Evolutionary conservation across 2,888 invertebrate species (phyloP), one percentile per base, ranked within the genome.

Genomic region (Lasiommata megera): DNA sequence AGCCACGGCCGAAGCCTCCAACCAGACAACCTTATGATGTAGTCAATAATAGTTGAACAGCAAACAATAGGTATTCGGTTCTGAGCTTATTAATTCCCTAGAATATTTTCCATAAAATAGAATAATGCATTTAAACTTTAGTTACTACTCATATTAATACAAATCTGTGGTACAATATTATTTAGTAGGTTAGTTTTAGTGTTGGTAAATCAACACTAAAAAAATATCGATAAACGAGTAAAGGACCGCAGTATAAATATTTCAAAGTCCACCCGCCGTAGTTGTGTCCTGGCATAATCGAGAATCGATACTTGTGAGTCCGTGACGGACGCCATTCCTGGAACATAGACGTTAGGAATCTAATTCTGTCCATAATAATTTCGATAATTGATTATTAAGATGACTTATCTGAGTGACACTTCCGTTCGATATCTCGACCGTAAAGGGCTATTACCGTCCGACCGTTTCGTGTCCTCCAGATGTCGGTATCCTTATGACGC

Each of bases 371-470:
- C 28, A 29, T 28, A 18, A 5, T 40, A 41, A 43, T 52, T 57
- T 55, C 56, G 54, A 57, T 54, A 58, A 50, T 18, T 7, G 28
- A 52, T 40, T n/a, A 28, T 36, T 60, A 51, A 37, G 44, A 55
- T 63, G 64, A 64, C 65, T 61, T 66, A 62, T 64, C 63, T 67
- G 82, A 88, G 80, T 85, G 87, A 83, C 78, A 80, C 80, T 80
- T 88, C 88, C 88, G 86, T 69, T 72, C 74, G 84, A 84, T 84
- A 84, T 78, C 74, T 77, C 67, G 66, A 58, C 60, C 67, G 68
- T 65, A 68, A 65, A 63, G 66, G 67, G 67, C 68, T 67, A 67
- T 69, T 67, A 67, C 60, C 61, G 60, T 61, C 64, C 62, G 65
- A 58, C 60, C 63, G 56, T 57, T 59, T 57, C 54, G 62, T 63